These are phyloP conservation scores for Augochlorella aurata DNA, from an alignment of 2,888 invertebrate genomes.

Conservation along the genomic window DNA sequence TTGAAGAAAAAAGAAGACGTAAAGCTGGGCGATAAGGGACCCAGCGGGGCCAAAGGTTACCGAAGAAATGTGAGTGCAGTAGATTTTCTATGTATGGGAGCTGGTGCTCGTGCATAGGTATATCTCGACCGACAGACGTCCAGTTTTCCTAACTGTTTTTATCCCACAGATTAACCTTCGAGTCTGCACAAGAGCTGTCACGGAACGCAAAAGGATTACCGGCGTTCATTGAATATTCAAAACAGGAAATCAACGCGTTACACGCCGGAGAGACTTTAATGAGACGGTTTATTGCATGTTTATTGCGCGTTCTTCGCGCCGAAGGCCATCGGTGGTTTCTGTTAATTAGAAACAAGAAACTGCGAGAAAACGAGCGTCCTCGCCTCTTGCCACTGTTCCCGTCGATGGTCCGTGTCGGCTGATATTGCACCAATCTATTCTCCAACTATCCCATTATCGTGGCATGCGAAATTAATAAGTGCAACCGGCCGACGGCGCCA, in stretches of 20 bases:
- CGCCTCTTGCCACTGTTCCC: not conserved
- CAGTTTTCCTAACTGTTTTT: not conserved
- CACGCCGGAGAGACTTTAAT: not conserved
- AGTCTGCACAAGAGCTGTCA: not conserved
- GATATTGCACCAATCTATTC: constrained; percentile 44
- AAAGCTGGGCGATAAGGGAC: constrained; percentile 61
- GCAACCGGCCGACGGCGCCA: constrained; percentile 51
- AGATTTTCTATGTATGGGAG: constrained; percentile 64
- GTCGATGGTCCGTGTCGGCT: constrained; percentile 14
- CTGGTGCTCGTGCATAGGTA: not conserved
- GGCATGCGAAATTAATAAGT: constrained; percentile 53
- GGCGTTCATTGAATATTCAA: not conserved
- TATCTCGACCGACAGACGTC: not conserved
- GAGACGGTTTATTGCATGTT: not conserved
- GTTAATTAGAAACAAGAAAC: not conserved
- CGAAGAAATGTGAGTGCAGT: constrained; percentile 49
- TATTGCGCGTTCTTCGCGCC: not conserved
- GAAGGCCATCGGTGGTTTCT: not conserved
- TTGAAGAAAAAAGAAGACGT: constrained; percentile 42
- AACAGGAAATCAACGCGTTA: not conserved
- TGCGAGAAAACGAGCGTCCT: not conserved
- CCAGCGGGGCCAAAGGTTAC: constrained; percentile 62
- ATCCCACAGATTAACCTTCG: not conserved
- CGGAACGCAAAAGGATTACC: not conserved
- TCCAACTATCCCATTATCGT: constrained; percentile 49